A percentile compares a stretch with the other conserved stretches of the same genome.
phyloP scores from a whole-genome alignment of 2,113 vertebrate genomes.

The Crotalus tigris region DNA sequence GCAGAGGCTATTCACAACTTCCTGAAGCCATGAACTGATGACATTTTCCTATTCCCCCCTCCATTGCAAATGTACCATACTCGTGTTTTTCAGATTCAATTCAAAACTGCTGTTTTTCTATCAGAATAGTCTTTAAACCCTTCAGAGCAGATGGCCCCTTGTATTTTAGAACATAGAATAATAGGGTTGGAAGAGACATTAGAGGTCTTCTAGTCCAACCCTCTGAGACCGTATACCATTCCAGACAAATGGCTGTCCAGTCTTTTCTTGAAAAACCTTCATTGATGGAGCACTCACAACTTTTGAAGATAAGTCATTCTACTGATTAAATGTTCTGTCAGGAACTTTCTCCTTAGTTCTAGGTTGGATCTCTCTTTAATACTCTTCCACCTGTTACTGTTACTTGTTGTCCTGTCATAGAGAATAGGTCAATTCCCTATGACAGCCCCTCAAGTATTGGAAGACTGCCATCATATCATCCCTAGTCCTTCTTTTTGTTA shows the following conservation, averaged over 20 bases:
- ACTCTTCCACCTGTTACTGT: neutral
- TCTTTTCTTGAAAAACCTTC: neutral
- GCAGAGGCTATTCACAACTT: neutral
- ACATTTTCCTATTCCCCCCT: neutral
- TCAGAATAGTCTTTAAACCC: neutral
- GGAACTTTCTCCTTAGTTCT: neutral
- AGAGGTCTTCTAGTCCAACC: neutral
- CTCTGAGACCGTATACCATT: neutral
- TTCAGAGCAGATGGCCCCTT: neutral
- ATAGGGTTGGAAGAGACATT: neutral
- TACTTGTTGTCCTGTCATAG: neutral
- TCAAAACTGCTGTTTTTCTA: neutral
- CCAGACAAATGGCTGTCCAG: neutral
- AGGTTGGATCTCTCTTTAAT: neutral
- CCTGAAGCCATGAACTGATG: neutral
- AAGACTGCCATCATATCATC: neutral
- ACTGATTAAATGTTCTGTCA: neutral
- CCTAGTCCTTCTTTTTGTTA: neutral
- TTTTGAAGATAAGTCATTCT: neutral
- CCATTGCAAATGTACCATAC: neutral
- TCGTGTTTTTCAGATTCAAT: too few species aligned
- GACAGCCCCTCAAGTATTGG: neutral
- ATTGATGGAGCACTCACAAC: neutral
- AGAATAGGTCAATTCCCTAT: neutral
- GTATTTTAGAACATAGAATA: neutral